Base-by-base conservation (phyloP, 2,113 vertebrate species). In the Stigmatopora nigra region DNA sequence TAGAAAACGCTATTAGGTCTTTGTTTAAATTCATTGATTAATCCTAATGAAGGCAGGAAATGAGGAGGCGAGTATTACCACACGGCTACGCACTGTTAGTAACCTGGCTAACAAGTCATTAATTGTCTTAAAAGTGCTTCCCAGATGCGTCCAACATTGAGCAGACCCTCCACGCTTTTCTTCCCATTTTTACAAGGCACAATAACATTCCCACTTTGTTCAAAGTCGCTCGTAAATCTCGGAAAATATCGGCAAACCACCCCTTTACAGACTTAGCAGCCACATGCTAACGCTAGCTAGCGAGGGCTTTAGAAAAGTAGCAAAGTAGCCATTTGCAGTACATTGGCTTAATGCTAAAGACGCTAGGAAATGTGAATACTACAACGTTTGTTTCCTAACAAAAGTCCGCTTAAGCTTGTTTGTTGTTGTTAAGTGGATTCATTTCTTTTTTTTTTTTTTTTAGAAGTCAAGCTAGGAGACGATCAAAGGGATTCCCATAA, bases 151-250 rank as follows among this genome's bases (percentile, higher is more conserved):
- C 35, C 19, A 48, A 46, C 46, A 60, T 79, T 59, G 65, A 62
- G 61, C 64, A 72, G 66, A 31, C 49, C 57, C 47, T 78, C 55
- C 63, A 20, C 51, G 45, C 44, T 10, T 36, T 58, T 17, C 11
- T 4, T 19, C 19, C 12, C 11, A 13, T 52, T 79, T 79, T 75
- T 78, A 70, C 74, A 56, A 69, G 57, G 25, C n/a, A 55, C 61
- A 61, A 52, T 69, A 64, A 53, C 66, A 69, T 76, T 38, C 49
- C 62, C 31, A 60, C 56, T 60, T 63, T 25, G 58, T 78, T 71
- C 63, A 81, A 78, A 80, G 73, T 66, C 53, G 64, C 65, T 53
- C 66, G 25, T 63, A 69, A 80, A 73, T 77, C 36, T 56, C 48
- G 65, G 70, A 10, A 51, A 12, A 72, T 76, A 61, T 65, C 36